Conservation (phyloP, 2,888 invertebrate species). For the Spilosoma lubricipeda region DNA sequence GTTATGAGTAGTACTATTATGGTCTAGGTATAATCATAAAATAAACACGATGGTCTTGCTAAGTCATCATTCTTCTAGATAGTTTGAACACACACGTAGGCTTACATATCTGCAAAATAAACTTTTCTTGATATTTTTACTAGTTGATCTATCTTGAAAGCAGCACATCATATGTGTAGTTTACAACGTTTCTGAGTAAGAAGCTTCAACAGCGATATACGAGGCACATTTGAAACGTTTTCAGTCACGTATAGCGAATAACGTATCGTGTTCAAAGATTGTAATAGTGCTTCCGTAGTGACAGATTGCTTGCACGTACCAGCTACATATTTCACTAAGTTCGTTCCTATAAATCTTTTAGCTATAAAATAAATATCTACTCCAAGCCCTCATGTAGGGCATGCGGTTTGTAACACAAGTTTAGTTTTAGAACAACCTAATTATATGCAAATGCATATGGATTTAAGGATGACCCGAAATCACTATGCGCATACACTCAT, state of each 20-base stretch:
- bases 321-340: conserved; percentile 15
- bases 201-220: conserved; percentile 22
- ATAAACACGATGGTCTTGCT: not conserved
- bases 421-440: not conserved
- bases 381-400: not conserved
- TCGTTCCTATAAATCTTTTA: conserved; percentile 1
- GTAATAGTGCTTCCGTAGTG: conserved; percentile 26
- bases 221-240: conserved; percentile 34
- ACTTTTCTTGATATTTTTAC: not conserved
- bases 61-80: not conserved
- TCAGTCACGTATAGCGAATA: conserved; percentile 38
- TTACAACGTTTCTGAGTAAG: conserved; percentile 21
- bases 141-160: not conserved
- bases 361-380: not conserved
- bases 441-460: not conserved
- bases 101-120: not conserved
- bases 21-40: no score
- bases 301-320: conserved; percentile 36
- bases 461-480: no score
- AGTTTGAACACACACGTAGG: not conserved
- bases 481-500: no score
- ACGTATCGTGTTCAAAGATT: conserved; percentile 39
- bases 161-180: conserved; percentile 23
- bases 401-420: not conserved
- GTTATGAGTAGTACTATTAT: no score